phyloP scores from a whole-genome alignment of 2,797 vertebrate genomes.

The Acipenser transmontanus region DNA sequence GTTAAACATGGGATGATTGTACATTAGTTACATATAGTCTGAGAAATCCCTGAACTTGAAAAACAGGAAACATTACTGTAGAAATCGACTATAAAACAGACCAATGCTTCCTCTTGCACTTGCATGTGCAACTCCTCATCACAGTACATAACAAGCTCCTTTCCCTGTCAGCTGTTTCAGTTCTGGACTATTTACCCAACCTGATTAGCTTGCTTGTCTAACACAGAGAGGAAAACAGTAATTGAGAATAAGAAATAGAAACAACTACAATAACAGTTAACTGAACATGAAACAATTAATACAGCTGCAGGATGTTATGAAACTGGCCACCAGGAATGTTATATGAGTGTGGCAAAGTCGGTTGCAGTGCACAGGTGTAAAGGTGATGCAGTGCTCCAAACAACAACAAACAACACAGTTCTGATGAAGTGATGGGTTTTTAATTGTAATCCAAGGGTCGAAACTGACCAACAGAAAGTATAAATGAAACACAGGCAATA shows the following conservation, averaged over 20 bases:
- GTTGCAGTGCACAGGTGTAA: too few species aligned
- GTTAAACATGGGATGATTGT: too few species aligned
- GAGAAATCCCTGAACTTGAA: not conserved
- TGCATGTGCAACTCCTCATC: too few species aligned
- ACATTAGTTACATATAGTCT: not conserved
- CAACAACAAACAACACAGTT: too few species aligned
- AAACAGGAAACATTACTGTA: not conserved
- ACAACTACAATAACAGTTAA: conserved; percentile 36
- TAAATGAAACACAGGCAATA: too few species aligned
- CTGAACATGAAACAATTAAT: conserved; percentile 21
- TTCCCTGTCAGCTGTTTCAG: conserved; percentile 34
- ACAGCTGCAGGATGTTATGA: conserved; percentile 23
- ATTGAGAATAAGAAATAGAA: conserved; percentile 3
- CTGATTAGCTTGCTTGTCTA: conserved; percentile 58
- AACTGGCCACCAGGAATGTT: too few species aligned
- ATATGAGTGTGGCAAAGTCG: too few species aligned
- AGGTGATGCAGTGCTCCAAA: too few species aligned
- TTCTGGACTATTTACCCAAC: conserved; percentile 33
- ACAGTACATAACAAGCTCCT: not conserved
- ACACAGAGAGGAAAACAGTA: conserved; percentile 42
- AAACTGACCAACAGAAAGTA: too few species aligned
- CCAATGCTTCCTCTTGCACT: not conserved
- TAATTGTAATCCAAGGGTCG: too few species aligned
- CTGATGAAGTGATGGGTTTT: too few species aligned
- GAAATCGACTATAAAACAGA: not conserved